phyloP scores from a whole-genome alignment of 2,113 vertebrate species.

The Malaclemys terrapin region DNA sequence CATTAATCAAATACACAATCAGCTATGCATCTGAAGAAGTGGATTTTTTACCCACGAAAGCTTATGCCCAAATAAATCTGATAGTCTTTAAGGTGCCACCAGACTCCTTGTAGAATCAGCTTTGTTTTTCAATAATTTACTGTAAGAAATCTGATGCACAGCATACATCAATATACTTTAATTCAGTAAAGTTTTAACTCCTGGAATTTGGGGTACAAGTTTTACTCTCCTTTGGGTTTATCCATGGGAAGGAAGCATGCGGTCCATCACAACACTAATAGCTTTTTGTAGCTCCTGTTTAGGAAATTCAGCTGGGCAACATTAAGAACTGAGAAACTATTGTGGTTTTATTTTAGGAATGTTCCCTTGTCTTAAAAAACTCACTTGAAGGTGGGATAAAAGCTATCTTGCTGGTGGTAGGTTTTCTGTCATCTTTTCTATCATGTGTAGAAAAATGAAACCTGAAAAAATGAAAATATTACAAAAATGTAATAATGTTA shows the following conservation, averaged over 20 bases:
- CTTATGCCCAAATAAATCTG: no score
- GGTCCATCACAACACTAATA: neutral
- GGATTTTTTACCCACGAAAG: no score
- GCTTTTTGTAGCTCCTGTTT: neutral
- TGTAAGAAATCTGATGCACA: neutral
- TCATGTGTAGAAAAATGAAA: slow-evolving; percentile 68
- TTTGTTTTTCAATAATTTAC: neutral
- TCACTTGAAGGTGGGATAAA: slow-evolving; percentile 79
- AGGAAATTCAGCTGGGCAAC: neutral
- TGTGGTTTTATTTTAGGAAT: neutral
- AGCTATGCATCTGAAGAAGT: no score
- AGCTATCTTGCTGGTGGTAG: slow-evolving; percentile 76
- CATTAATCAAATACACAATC: neutral
- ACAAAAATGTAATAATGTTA: neutral
- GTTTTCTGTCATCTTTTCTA: slow-evolving; percentile 75
- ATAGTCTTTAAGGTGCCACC: no score
- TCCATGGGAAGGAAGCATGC: neutral
- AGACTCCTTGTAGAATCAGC: neutral
- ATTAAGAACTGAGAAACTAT: neutral
- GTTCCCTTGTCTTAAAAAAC: slow-evolving; percentile 21
- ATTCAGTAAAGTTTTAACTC: neutral
- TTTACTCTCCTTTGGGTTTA: neutral
- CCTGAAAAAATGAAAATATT: slow-evolving; percentile 56
- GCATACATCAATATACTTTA: neutral
- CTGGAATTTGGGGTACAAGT: neutral